Base-by-base conservation (phyloP, 2,888 invertebrate genomes). In the Stenchaetothrips biformis region DNA sequence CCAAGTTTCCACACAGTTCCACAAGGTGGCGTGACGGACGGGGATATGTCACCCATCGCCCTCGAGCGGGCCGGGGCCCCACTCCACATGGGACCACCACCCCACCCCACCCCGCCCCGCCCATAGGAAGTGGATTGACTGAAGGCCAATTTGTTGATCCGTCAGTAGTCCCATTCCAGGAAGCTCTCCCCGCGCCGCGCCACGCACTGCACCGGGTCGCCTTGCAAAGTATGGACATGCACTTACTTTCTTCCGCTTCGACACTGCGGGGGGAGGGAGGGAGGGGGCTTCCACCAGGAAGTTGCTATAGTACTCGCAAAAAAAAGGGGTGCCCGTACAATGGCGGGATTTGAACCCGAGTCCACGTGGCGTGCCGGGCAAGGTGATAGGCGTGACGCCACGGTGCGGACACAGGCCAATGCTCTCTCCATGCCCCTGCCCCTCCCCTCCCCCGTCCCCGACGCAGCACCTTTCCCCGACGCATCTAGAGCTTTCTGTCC, bases 401-500 rank as follows among this genome's bases (percentile, higher is more conserved):
- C 59, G 59, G 59, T 53, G 25, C 67, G 21, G 67, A 13, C 21
- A 6, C 67, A 74, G 67, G 67, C 67, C 67, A 74, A 25, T 74
- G 25, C 67, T 74, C 67, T 74, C 25, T 74, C 67, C 8, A 8
- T 21, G n/a, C 67, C 67, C 67, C 67, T 21, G 21, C 4, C 67
- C 21, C 18, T n/a, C 62, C 18, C n/a, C 67, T 21, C 67, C 67
- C 4, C 67, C 21, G 7, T 0, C 67, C 53, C 6, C 6, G 16
- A 13, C 16, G 9, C 53, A 9, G 13, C 53, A 13, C 53, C 53
- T 18, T 18, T 7, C 67, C 67, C 67, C 67, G 1, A 11, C 67
- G 25, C 25, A 74, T 74, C 21, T 74, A 7, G 67, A 74, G 67
- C 67, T 74, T 74, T 74, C 67, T 11, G 25, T 74, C 67, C 67